phyloP scores from a whole-genome alignment of 64 coral and sea anemone genomes.

The Actinia tenebrosa region DNA sequence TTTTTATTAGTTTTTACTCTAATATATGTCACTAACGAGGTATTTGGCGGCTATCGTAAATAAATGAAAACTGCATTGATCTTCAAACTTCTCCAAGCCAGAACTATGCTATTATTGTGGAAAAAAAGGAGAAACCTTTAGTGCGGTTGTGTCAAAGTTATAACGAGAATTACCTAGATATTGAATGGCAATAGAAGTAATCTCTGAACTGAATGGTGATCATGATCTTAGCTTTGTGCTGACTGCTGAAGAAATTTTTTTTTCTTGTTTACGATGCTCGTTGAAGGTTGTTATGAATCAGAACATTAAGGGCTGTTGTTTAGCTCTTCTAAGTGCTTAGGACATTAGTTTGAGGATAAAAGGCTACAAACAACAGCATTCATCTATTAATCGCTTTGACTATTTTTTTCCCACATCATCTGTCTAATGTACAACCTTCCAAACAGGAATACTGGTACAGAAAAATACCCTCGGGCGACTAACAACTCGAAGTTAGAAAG shows the following conservation, averaged over 20 bases:
- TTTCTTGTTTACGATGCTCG: not conserved
- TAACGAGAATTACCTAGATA: too few species aligned
- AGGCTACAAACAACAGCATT: constrained; percentile 12
- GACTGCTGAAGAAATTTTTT: not conserved
- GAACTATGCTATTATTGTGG: too few species aligned
- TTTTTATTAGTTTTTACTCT: not conserved
- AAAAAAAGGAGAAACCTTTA: too few species aligned
- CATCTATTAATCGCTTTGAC: not conserved
- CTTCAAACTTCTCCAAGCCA: too few species aligned
- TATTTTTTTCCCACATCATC: not conserved
- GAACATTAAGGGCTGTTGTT: constrained; percentile 3
- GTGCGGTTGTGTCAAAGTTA: too few species aligned
- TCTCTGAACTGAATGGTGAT: too few species aligned
- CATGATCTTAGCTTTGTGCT: too few species aligned
- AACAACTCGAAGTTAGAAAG: not conserved
- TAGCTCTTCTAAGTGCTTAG: constrained; percentile 16
- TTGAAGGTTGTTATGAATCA: not conserved
- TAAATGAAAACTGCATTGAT: too few species aligned
- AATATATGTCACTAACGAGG: not conserved
- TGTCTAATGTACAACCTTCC: constrained; percentile 3
- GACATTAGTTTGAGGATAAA: constrained; percentile 6
- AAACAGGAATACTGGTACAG: not conserved
- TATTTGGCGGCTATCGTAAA: not conserved
- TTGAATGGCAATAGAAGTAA: too few species aligned
- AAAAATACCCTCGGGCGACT: not conserved